Conservation (phyloP, 2,888 invertebrate genomes). For the Acanthosoma haemorrhoidale region DNA sequence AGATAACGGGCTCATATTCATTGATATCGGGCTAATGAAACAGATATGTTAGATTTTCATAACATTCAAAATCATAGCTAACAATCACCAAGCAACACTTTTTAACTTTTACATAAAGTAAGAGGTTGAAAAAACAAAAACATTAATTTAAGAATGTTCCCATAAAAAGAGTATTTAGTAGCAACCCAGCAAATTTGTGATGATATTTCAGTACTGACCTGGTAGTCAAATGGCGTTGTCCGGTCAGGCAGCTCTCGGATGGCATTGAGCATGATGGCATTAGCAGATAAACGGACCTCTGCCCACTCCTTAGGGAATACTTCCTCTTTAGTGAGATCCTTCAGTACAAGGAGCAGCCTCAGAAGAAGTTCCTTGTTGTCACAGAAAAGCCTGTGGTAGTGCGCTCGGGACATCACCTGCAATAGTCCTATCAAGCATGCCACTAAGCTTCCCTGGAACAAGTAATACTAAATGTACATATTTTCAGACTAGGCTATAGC, state of each 20-base stretch:
- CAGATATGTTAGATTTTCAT: too few species aligned
- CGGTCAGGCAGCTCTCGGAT: conserved; percentile 82
- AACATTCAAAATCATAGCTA: too few species aligned
- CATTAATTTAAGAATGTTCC: too few species aligned
- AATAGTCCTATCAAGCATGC: conserved; percentile 79
- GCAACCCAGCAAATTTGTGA: neutral
- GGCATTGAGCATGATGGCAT: conserved; percentile 76
- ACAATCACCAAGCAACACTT: too few species aligned
- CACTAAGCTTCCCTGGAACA: conserved; percentile 76
- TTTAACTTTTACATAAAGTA: too few species aligned
- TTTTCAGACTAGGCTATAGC: too few species aligned
- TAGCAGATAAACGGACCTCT: conserved; percentile 80
- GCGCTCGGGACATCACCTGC: conserved; percentile 79
- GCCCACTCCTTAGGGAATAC: conserved; percentile 88
- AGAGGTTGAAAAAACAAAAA: too few species aligned
- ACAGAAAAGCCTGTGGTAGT: conserved; percentile 81
- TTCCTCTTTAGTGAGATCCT: conserved; percentile 70
- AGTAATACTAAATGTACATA: too few species aligned
- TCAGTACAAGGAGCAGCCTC: conserved; percentile 71
- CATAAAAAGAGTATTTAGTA: neutral
- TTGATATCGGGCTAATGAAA: too few species aligned
- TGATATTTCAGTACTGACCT: conserved; percentile 46
- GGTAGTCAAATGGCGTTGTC: conserved; percentile 71
- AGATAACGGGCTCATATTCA: too few species aligned
- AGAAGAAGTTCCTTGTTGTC: conserved; percentile 76